Conservation (phyloP, 2,888 invertebrate genomes). For the Fragum fragum region DNA sequence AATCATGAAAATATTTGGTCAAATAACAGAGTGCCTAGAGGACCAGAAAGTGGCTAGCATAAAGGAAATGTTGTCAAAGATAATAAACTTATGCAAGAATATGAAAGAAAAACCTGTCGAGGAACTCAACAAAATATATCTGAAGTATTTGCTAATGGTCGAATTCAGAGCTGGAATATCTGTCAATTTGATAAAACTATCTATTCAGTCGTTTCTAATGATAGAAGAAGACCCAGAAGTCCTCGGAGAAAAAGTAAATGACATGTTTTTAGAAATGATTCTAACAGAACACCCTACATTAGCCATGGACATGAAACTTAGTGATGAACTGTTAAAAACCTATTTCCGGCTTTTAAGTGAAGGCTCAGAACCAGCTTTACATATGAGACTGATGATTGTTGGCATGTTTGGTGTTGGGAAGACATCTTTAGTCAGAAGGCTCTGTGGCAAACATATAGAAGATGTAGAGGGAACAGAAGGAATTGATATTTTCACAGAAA, state of each 20-base stretch:
- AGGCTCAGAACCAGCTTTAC: slow-evolving; percentile 22
- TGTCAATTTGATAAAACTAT: background rate
- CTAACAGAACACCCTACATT: slow-evolving; percentile 14
- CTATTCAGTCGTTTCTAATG: background rate
- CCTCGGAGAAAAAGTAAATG: background rate
- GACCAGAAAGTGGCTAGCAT: background rate
- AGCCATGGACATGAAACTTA: slow-evolving; percentile 4
- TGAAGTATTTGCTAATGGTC: background rate
- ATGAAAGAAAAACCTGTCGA: background rate
- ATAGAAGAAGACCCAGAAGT: slow-evolving; percentile 4
- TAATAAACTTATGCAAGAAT: background rate
- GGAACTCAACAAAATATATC: background rate
- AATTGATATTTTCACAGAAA: background rate
- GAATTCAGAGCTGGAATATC: slow-evolving; percentile 22
- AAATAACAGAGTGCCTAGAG: slow-evolving; percentile 12
- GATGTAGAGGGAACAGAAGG: background rate
- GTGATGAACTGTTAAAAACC: slow-evolving; percentile 24
- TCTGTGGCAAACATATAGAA: background rate
- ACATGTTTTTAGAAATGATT: slow-evolving; percentile 4
- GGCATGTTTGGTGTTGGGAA: slow-evolving; percentile 61
- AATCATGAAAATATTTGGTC: slow-evolving; percentile 2
- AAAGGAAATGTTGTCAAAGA: background rate
- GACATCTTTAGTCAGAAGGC: slow-evolving; percentile 41
- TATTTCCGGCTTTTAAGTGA: slow-evolving; percentile 36
- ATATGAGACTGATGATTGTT: slow-evolving; percentile 54